These are phyloP conservation scores for Lepetodrilus schrolli DNA, from an alignment of 2,888 invertebrate species.

Conservation along the genomic window DNA sequence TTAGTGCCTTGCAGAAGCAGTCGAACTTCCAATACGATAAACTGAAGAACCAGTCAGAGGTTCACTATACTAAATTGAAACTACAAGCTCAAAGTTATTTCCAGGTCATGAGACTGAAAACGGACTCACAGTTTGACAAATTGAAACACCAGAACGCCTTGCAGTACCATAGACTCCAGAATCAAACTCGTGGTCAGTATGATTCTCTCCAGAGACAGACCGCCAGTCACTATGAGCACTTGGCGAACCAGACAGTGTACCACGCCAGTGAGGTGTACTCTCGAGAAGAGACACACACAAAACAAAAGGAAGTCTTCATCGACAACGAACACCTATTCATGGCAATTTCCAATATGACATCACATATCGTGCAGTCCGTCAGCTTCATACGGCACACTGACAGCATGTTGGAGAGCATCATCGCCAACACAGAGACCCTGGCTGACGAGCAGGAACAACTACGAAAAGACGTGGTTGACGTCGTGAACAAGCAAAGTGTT, in stretches of 20 bases:
- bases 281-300: constrained; percentile 41
- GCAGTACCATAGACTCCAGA: neutral
- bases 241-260: neutral
- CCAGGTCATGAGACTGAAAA: neutral
- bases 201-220: neutral
- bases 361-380: constrained; percentile 58
- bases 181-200: neutral
- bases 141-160: neutral
- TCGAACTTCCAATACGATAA: constrained; percentile 31
- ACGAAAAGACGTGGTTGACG: constrained; percentile 23
- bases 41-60: neutral
- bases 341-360: constrained; percentile 54
- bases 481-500: neutral
- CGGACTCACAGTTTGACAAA: neutral
- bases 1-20: constrained; percentile 32
- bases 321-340: constrained; percentile 46
- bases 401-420: constrained; percentile 53
- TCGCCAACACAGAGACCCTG: constrained; percentile 57
- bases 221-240: neutral
- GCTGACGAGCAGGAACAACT: constrained; percentile 49
- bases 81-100: neutral
- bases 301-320: neutral
- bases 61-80: constrained; percentile 14
- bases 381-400: constrained; percentile 57
- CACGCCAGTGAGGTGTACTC: constrained; percentile 35